A percentile compares a stretch with the other conserved stretches of the same genome.
Conservation (phyloP, 2,113 vertebrate genomes). For the Scopus umbretta region DNA sequence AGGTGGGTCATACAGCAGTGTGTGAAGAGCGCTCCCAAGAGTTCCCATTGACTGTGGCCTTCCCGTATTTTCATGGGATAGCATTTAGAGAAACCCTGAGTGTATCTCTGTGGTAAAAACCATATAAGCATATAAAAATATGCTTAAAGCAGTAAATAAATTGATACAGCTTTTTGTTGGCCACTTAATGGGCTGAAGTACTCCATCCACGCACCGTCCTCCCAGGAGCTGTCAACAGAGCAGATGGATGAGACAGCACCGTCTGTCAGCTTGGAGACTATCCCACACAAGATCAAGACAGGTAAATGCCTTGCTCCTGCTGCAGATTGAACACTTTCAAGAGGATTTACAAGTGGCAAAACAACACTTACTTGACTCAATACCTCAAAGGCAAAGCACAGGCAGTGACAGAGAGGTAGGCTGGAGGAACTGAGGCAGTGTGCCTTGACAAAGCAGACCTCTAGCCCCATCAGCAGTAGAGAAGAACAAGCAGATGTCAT, state of each 20-base stretch:
- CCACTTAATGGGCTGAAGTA: not conserved
- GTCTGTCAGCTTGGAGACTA: slow-evolving; percentile 46
- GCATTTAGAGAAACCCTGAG: not conserved
- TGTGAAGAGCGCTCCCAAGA: not conserved
- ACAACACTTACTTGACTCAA: not conserved
- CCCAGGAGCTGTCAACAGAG: not conserved
- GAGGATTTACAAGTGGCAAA: slow-evolving; percentile 10
- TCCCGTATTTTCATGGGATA: not conserved
- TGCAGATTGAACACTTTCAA: not conserved
- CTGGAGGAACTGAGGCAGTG: not conserved
- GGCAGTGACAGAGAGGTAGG: not conserved
- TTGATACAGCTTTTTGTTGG: not conserved
- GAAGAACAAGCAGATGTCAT: not conserved
- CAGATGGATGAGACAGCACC: slow-evolving; percentile 23
- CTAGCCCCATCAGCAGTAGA: not conserved
- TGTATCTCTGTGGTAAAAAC: not conserved
- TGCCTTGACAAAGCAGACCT: not conserved
- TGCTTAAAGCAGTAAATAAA: slow-evolving; percentile 22
- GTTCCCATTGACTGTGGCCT: not conserved
- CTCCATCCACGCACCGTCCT: not conserved
- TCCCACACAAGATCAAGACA: not conserved
- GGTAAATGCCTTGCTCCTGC: slow-evolving; percentile 1
- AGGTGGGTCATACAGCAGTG: not conserved
- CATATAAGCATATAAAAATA: too few species aligned
- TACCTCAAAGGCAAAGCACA: not conserved